Percentiles rank a stretch among this genome's conserved stretches.
Evolutionary conservation across 2,888 invertebrate genomes (phyloP).

Genomic region (Chrysopilus asiliformis): DNA sequence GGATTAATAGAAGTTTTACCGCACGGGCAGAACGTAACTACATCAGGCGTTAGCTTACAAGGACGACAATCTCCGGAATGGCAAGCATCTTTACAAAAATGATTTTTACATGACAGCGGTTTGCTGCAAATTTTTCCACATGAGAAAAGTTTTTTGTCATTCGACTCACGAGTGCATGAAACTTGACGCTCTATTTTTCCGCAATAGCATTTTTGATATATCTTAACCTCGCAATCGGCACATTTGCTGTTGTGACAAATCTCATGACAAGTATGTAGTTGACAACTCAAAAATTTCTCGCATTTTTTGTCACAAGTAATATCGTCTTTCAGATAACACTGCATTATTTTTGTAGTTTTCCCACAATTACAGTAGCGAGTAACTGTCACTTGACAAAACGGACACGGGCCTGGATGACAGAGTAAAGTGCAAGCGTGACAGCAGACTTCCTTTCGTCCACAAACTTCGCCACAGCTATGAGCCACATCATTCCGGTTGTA

Average conservation of each 20-base stretch:
- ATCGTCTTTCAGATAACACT: conserved; percentile 57
- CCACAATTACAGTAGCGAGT: conserved; percentile 65
- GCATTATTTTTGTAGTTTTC: conserved; percentile 49
- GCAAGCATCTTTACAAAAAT: conserved; percentile 53
- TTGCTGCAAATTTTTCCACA: conserved; percentile 51
- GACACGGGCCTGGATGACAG: conserved; percentile 93
- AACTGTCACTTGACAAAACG: conserved; percentile 69
- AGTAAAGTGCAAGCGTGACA: conserved; percentile 60
- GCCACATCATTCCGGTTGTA: conserved; percentile 66
- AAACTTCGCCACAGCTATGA: conserved; percentile 84
- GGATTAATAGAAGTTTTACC: conserved; percentile 45
- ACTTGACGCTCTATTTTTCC: conserved; percentile 47
- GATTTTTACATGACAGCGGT: conserved; percentile 50
- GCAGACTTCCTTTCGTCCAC: conserved; percentile 45
- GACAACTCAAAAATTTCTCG: conserved; percentile 60
- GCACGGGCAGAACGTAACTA: conserved; percentile 60
- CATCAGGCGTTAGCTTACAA: conserved; percentile 48
- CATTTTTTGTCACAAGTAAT: conserved; percentile 66
- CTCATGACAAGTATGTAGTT: conserved; percentile 55
- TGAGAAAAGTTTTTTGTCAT: conserved; percentile 38
- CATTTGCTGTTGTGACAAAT: conserved; percentile 74
- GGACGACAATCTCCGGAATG: conserved; percentile 52
- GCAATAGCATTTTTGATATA: conserved; percentile 63
- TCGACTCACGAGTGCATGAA: conserved; percentile 44
- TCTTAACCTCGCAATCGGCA: conserved; percentile 48